Conservation (phyloP, 2,888 invertebrate genomes). For the Scaptomyza caliginosa region DNA sequence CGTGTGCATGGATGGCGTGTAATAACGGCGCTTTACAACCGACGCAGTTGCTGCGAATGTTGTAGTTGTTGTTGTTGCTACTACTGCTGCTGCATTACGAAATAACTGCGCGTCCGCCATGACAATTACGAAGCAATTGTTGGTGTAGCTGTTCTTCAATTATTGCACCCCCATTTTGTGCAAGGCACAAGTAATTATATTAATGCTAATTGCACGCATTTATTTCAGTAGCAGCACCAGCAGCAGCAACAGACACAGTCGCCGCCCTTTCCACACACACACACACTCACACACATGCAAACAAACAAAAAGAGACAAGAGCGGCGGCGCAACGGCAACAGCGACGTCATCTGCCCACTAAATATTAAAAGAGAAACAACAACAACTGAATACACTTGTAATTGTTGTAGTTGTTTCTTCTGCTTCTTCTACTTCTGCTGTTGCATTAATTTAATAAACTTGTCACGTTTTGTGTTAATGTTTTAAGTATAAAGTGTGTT, state of each 20-base stretch:
- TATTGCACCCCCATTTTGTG: slow-evolving; percentile 56
- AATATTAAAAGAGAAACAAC: slow-evolving; percentile 1
- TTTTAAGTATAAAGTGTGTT: slow-evolving; percentile 35
- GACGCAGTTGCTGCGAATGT: slow-evolving; percentile 52
- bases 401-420: slow-evolving; percentile 49
- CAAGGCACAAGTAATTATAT: slow-evolving; percentile 56
- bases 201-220: slow-evolving; percentile 74
- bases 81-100: slow-evolving; percentile 61
- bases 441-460: slow-evolving; percentile 70
- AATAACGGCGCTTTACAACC: slow-evolving; percentile 60
- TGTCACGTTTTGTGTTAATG: slow-evolving; percentile 64
- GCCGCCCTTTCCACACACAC: slow-evolving; percentile 39
- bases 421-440: slow-evolving; percentile 30
- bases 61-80: slow-evolving; percentile 39
- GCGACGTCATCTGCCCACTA: slow-evolving; percentile 51
- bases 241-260: slow-evolving; percentile 9
- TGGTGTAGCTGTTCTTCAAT: slow-evolving; percentile 47
- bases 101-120: slow-evolving; percentile 55
- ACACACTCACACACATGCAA: slow-evolving; percentile 21
- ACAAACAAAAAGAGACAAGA: slow-evolving; percentile 33
- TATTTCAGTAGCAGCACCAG: slow-evolving; percentile 40
- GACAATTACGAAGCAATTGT: slow-evolving; percentile 65
- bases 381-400: slow-evolving; percentile 58
- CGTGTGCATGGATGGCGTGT: slow-evolving; percentile 24
- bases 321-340: slow-evolving; percentile 43